A percentile compares a stretch with the other conserved stretches of the same genome.
phyloP scores from a whole-genome alignment of 1,140 invertebrate genomes.

The Latrodectus geometricus region DNA sequence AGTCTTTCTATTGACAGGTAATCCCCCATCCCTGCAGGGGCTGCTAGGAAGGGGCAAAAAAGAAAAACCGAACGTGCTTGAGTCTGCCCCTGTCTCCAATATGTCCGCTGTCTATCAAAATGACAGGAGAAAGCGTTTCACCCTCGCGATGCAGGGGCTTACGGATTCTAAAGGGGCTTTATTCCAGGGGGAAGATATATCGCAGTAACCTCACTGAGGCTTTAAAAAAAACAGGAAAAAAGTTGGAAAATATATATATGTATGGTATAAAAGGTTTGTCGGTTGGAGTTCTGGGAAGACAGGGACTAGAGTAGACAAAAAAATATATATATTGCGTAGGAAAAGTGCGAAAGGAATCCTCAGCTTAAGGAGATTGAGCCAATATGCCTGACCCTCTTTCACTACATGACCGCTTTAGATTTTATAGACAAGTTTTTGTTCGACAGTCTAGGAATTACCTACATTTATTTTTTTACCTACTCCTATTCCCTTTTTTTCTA shows the following conservation, averaged over 20 bases:
- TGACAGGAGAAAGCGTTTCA: slow-evolving; percentile 51
- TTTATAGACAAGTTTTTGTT: slow-evolving; percentile 43
- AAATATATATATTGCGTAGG: neutral
- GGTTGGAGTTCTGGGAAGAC: neutral
- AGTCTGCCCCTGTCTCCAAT: slow-evolving; percentile 52
- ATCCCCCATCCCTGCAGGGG: slow-evolving; percentile 27
- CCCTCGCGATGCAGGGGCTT: slow-evolving; percentile 6
- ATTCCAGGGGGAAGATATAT: slow-evolving; percentile 50
- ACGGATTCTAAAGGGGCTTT: slow-evolving; percentile 42
- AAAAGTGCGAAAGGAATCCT: slow-evolving; percentile 24
- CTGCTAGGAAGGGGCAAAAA: neutral
- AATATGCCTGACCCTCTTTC: slow-evolving; percentile 23
- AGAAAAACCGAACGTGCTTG: slow-evolving; percentile 3
- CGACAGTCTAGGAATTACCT: slow-evolving; percentile 13
- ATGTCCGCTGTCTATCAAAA: slow-evolving; percentile 61
- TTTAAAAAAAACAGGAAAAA: slow-evolving; percentile 20
- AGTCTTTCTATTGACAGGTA: slow-evolving; percentile 60
- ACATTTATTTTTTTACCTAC: slow-evolving; percentile 9
- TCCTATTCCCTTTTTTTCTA: neutral
- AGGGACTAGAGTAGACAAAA: neutral
- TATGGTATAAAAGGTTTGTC: neutral
- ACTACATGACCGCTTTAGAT: slow-evolving; percentile 44
- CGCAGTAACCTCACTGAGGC: slow-evolving; percentile 26
- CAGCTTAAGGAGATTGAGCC: slow-evolving; percentile 38
- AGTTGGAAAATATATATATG: neutral